These are phyloP conservation scores for Rutpela maculata DNA, from an alignment of 2,888 invertebrate genomes.

Conservation along the genomic window DNA sequence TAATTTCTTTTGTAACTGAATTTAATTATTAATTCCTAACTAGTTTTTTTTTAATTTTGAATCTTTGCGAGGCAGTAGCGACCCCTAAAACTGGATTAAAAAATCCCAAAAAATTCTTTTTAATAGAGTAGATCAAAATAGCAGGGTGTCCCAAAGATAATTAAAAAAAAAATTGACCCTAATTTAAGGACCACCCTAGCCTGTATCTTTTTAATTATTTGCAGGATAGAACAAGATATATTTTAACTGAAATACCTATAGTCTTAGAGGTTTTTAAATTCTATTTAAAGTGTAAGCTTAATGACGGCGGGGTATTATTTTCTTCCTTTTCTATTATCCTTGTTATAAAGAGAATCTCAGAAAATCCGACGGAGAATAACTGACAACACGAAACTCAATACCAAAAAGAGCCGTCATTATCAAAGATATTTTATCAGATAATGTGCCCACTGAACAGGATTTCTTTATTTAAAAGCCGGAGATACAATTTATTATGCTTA, in stretches of 20 bases:
- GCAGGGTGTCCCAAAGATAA: no score
- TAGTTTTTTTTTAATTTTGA: no score
- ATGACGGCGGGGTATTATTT: not conserved
- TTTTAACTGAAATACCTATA: not conserved
- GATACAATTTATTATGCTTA: conserved; percentile 18
- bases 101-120: no score
- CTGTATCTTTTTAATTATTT: no score
- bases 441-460: conserved; percentile 31
- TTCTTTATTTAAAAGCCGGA: conserved; percentile 18
- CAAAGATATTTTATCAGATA: conserved; percentile 58
- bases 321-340: conserved; percentile 3
- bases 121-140: no score
- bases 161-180: no score
- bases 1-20: no score
- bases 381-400: conserved; percentile 64
- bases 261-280: not conserved
- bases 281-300: not conserved
- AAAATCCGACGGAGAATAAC: conserved; percentile 27
- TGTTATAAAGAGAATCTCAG: not conserved
- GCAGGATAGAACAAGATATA: no score
- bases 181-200: no score
- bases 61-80: no score
- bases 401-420: conserved; percentile 61
- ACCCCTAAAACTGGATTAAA: no score
- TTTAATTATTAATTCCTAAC: no score